Percentiles rank a stretch among this genome's conserved stretches.
Evolutionary conservation across 2,888 invertebrate genomes (phyloP).

Genomic region (Alentia gelatinosa): DNA sequence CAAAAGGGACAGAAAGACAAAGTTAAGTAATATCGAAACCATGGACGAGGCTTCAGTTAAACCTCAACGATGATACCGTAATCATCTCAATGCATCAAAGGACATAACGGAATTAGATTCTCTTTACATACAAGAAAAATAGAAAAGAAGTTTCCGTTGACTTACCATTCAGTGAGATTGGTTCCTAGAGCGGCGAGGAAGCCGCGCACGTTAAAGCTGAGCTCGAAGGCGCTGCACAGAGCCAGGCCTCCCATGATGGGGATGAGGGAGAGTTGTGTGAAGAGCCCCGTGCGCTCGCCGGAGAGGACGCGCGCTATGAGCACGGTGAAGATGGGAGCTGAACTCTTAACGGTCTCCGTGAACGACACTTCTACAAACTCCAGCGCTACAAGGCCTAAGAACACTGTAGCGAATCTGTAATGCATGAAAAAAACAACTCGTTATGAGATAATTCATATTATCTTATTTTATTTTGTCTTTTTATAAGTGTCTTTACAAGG

Average conservation of each 20-base stretch:
- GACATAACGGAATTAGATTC: too few relatives aligned
- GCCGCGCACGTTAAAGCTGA: slow-evolving; percentile 87
- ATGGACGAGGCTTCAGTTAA: too few relatives aligned
- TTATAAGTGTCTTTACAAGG: background rate
- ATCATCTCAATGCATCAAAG: too few relatives aligned
- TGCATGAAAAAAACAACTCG: slow-evolving; percentile 61
- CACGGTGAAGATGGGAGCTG: slow-evolving; percentile 90
- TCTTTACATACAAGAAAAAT: too few relatives aligned
- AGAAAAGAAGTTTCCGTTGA: too few relatives aligned
- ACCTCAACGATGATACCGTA: too few relatives aligned
- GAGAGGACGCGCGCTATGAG: slow-evolving; percentile 85
- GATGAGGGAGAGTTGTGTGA: slow-evolving; percentile 84
- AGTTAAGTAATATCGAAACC: too few relatives aligned
- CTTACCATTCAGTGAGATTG: slow-evolving; percentile 88
- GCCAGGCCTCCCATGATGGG: slow-evolving; percentile 90
- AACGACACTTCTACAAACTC: slow-evolving; percentile 91
- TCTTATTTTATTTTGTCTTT: background rate
- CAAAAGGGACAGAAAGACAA: too few relatives aligned
- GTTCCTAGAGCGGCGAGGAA: slow-evolving; percentile 89
- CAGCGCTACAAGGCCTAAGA: slow-evolving; percentile 87
- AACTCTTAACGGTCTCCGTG: slow-evolving; percentile 90
- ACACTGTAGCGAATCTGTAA: slow-evolving; percentile 87
- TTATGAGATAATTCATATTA: background rate
- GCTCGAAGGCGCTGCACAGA: slow-evolving; percentile 88
- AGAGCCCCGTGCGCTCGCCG: slow-evolving; percentile 77